Conservation (phyloP, 1,140 invertebrate species). For the Drosophila lacteicornis region DNA sequence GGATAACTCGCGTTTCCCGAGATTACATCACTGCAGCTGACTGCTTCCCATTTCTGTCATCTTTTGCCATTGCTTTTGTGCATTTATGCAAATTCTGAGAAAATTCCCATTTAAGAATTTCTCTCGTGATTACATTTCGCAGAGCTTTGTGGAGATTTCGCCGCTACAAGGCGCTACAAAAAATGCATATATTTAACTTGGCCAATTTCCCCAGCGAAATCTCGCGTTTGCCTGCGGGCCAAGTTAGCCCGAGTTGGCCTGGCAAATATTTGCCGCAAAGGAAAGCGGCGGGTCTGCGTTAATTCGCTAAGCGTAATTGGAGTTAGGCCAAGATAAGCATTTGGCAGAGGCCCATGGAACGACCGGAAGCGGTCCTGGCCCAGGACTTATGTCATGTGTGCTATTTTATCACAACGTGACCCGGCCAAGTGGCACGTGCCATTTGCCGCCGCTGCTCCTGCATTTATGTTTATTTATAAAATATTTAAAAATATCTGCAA, state of each 20-base stretch:
- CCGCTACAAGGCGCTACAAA: slow-evolving; percentile 9
- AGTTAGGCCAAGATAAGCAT: slow-evolving; percentile 50
- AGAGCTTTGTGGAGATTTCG: slow-evolving; percentile 37
- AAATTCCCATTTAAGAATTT: slow-evolving; percentile 56
- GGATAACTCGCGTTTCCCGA: slow-evolving; percentile 5
- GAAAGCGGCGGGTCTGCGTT: slow-evolving; percentile 12
- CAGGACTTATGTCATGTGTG: slow-evolving; percentile 25
- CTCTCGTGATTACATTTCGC: slow-evolving; percentile 59
- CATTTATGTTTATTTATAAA: slow-evolving; percentile 79
- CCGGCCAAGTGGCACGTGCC: slow-evolving; percentile 51
- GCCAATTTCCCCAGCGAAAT: slow-evolving; percentile 39
- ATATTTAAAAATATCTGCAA: slow-evolving; percentile 75
- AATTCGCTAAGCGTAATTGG: slow-evolving; percentile 63
- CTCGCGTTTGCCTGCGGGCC: slow-evolving; percentile 15
- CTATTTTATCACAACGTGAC: slow-evolving; percentile 63
- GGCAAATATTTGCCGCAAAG: slow-evolving; percentile 19
- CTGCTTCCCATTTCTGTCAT: slow-evolving; percentile 11
- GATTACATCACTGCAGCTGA: slow-evolving; percentile 25
- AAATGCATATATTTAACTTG: slow-evolving; percentile 53
- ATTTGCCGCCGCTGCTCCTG: slow-evolving; percentile 23
- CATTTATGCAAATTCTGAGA: slow-evolving; percentile 69
- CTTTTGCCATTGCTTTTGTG: slow-evolving; percentile 31
- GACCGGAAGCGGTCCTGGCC: slow-evolving; percentile 2
- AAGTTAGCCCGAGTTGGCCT: slow-evolving; percentile 15
- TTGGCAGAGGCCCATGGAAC: slow-evolving; percentile 1